Evolutionary conservation across 2,888 invertebrate species (phyloP).

Genomic region (Nomada ferruginata): DNA sequence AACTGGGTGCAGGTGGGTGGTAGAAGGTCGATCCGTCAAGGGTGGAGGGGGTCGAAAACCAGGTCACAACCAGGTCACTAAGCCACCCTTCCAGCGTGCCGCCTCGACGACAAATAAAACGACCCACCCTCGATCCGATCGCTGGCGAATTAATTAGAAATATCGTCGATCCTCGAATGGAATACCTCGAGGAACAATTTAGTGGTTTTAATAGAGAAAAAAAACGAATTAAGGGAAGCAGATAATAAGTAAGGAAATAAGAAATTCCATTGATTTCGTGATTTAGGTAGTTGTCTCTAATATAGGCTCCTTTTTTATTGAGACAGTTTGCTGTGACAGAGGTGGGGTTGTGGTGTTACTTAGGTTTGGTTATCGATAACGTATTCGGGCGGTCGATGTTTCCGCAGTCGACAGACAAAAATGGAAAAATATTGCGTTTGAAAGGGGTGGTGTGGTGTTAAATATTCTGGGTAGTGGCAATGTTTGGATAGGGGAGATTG

Average conservation of each 20-base stretch:
- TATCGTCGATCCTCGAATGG: slow-evolving; percentile 24
- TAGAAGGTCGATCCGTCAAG: slow-evolving; percentile 56
- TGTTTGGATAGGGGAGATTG: slow-evolving; percentile 3
- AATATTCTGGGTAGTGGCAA: slow-evolving; percentile 1
- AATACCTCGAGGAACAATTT: not conserved
- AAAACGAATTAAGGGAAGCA: too few relatives aligned
- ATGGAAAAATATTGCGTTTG: not conserved
- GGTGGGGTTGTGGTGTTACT: not conserved
- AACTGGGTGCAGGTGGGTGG: slow-evolving; percentile 61
- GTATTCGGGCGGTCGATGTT: not conserved
- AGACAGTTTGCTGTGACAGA: not conserved
- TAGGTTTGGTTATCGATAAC: not conserved
- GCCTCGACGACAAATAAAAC: slow-evolving; percentile 62
- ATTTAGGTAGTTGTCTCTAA: too few relatives aligned
- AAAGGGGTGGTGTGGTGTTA: not conserved
- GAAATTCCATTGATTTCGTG: too few relatives aligned
- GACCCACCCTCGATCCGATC: slow-evolving; percentile 36
- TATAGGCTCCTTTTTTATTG: too few relatives aligned
- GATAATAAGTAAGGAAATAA: too few relatives aligned
- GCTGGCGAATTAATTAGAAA: slow-evolving; percentile 55
- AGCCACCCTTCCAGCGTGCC: slow-evolving; percentile 65
- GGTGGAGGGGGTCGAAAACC: slow-evolving; percentile 67
- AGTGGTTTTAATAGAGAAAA: too few relatives aligned
- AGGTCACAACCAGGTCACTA: slow-evolving; percentile 79
- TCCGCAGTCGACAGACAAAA: not conserved